Conservation (phyloP, 2,113 vertebrate species). For the Callospermophilus lateralis region DNA sequence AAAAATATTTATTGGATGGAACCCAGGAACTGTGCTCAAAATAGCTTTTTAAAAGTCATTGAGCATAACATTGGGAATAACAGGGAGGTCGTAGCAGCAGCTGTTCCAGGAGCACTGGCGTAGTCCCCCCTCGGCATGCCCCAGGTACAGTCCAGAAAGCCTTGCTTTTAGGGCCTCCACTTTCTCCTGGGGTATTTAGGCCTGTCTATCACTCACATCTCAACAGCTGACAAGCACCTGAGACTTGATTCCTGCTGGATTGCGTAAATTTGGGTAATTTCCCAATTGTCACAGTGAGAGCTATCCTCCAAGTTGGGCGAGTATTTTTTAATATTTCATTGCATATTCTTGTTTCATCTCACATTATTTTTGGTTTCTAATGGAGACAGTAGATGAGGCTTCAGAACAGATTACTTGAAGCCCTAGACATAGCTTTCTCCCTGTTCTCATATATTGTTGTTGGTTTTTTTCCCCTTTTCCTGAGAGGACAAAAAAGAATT, state of each 20-base stretch:
- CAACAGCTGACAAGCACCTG: conserved; percentile 65
- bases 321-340: conserved; percentile 68
- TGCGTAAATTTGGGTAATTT: conserved; percentile 56
- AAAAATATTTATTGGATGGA: conserved; percentile 65
- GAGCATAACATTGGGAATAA: conserved; percentile 76
- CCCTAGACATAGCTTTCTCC: conserved; percentile 53
- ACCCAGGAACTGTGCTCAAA: conserved; percentile 76
- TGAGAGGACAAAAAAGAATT: neutral
- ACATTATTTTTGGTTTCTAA: conserved; percentile 76
- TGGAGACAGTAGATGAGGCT: conserved; percentile 35
- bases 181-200: neutral
- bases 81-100: conserved; percentile 74
- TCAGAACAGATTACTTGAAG: conserved; percentile 67
- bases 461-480: neutral
- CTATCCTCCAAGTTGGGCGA: neutral
- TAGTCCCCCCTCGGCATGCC: conserved; percentile 56
- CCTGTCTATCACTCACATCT: conserved; percentile 51
- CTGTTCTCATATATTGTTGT: neutral
- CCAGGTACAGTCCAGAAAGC: conserved; percentile 28
- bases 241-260: conserved; percentile 54
- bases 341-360: conserved; percentile 64
- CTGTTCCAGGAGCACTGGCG: conserved; percentile 50
- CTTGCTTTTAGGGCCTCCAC: neutral
- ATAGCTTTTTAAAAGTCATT: conserved; percentile 83
- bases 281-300: conserved; percentile 49